Evolutionary conservation across 2,797 vertebrate species (phyloP).

Genomic region (Clamator glandarius): DNA sequence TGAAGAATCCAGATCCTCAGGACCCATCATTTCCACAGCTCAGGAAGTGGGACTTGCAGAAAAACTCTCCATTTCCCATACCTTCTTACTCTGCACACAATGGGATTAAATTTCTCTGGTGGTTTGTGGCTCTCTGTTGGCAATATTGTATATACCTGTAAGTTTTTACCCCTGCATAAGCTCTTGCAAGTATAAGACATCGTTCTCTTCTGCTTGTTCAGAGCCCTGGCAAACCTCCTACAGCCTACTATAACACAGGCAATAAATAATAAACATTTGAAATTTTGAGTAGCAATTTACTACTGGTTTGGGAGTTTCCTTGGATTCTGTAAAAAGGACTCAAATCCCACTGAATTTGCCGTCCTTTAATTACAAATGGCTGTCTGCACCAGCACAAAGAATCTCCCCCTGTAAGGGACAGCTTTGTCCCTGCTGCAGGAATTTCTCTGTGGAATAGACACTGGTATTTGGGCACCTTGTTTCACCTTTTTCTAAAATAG

Average conservation of each 20-base stretch:
- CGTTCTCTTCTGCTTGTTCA: neutral
- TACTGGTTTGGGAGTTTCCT: neutral
- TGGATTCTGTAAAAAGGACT: neutral
- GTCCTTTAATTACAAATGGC: neutral
- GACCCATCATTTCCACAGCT: neutral
- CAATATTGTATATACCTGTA: neutral
- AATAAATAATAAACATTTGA: neutral
- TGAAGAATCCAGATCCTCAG: neutral
- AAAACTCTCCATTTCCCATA: neutral
- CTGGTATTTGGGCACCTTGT: neutral
- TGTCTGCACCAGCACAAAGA: neutral
- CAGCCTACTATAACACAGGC: neutral
- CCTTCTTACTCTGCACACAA: neutral
- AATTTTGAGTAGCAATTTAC: neutral
- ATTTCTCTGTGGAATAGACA: neutral
- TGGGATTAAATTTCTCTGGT: neutral
- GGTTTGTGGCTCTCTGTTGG: neutral
- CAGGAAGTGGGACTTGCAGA: neutral
- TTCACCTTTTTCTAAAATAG: neutral
- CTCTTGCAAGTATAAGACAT: neutral
- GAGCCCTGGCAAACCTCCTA: neutral
- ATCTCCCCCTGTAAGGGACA: accelerated
- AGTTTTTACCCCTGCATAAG: neutral
- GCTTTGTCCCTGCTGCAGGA: neutral
- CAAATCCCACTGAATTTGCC: neutral